Conservation (phyloP, 2,888 invertebrate genomes). For the Adelphocoris suturalis region DNA sequence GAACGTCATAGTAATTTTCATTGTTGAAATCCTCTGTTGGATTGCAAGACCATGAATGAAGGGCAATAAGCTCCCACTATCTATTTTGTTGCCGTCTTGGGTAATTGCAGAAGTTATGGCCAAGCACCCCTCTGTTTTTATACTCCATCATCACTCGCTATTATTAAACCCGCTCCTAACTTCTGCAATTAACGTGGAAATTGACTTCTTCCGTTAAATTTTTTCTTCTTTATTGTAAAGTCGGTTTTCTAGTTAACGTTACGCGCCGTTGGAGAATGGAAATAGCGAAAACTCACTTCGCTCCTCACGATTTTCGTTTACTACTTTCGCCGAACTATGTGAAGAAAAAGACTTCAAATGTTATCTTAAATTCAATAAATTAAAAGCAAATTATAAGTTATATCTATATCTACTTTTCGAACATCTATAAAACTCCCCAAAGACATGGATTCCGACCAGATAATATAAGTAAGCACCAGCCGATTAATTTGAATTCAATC, state of each 20-base stretch:
- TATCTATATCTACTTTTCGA: no score
- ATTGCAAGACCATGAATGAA: not conserved
- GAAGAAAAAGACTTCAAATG: no score
- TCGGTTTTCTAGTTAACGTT: not conserved
- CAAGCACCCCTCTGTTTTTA: not conserved
- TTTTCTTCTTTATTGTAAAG: constrained; percentile 21
- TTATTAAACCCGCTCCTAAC: constrained; percentile 1
- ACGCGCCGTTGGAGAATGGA: not conserved
- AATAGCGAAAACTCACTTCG: not conserved
- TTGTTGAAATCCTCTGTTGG: no score
- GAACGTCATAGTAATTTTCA: no score
- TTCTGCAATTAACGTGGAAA: constrained; percentile 12
- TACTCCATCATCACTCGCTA: constrained; percentile 17
- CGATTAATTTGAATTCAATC: no score
- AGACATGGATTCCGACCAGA: no score
- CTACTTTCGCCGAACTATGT: no score
- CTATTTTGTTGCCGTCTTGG: constrained; percentile 17
- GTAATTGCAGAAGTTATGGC: constrained; percentile 4
- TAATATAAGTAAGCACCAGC: no score
- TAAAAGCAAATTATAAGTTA: no score
- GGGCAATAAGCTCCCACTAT: not conserved
- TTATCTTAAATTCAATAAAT: no score
- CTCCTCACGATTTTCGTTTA: no score
- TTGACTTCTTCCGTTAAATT: constrained; percentile 17
- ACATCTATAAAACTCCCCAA: no score